Evolutionary conservation across 2,797 vertebrate genomes (phyloP).

Genomic region (Siniperca obscura): DNA sequence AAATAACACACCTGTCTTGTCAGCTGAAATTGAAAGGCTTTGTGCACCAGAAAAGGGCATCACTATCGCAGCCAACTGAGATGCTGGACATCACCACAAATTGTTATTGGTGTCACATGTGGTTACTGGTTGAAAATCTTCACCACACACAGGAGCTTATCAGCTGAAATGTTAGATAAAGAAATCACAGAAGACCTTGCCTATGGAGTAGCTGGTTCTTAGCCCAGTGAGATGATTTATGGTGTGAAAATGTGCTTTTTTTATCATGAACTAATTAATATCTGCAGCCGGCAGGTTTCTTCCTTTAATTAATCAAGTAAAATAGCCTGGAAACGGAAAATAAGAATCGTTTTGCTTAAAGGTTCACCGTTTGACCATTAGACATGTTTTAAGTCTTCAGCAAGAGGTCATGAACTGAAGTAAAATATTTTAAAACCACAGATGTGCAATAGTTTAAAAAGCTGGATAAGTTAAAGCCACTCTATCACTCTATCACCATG

Average conservation of each 20-base stretch:
- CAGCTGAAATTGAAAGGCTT: conserved; percentile 32
- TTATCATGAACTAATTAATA: conserved; percentile 49
- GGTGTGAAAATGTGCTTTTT: conserved; percentile 26
- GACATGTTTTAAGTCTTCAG: conserved; percentile 14
- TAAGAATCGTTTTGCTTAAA: conserved; percentile 23
- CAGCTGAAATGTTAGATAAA: conserved; percentile 18
- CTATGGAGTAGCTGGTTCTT: conserved; percentile 10
- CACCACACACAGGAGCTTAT: conserved; percentile 16
- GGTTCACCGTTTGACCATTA: conserved; percentile 44
- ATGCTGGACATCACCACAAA: conserved; percentile 9
- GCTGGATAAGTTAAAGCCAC: background rate
- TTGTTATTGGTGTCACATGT: background rate
- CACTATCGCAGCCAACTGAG: background rate
- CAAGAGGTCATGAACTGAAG: conserved; percentile 12
- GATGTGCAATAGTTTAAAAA: conserved; percentile 5
- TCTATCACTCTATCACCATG: background rate
- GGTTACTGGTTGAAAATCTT: conserved; percentile 20
- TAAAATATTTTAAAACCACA: conserved; percentile 15
- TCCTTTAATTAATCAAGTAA: conserved; percentile 50
- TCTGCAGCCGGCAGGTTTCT: conserved; percentile 43
- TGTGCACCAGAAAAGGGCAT: background rate
- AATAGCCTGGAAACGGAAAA: conserved; percentile 25
- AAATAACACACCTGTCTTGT: conserved; percentile 8
- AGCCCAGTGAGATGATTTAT: conserved; percentile 39
- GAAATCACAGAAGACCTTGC: background rate